Percentiles rank a stretch among this genome's conserved stretches.
phyloP scores from a whole-genome alignment of 2,797 vertebrate genomes.

The Hyperoplus immaculatus region DNA sequence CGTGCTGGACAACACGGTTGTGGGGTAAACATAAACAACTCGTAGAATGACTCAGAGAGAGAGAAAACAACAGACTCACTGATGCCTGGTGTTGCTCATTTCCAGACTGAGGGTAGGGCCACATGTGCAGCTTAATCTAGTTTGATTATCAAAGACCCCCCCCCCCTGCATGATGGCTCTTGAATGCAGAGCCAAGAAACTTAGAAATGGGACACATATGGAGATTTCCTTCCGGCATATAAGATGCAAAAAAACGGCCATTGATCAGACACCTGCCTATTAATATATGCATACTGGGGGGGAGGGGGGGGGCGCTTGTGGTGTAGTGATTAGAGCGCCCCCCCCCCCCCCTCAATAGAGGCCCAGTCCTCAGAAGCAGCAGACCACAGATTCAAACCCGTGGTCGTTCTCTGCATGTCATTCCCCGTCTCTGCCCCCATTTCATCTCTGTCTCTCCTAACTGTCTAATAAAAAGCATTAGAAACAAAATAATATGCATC shows the following conservation, averaged over 20 bases:
- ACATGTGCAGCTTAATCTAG: constrained; percentile 67
- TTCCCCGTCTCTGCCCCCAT: too few relatives aligned
- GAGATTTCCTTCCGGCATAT: constrained; percentile 30
- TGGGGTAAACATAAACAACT: constrained; percentile 74
- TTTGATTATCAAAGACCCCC: constrained; percentile 62
- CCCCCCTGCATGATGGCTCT: constrained; percentile 45
- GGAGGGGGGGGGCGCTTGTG: too few relatives aligned
- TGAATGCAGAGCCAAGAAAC: constrained; percentile 33
- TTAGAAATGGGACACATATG: constrained; percentile 31
- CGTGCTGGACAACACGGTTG: constrained; percentile 56
- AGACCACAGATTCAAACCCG: too few relatives aligned
- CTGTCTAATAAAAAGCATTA: too few relatives aligned
- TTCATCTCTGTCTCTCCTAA: too few relatives aligned
- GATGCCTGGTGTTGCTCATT: constrained; percentile 66
- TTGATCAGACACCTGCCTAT: neutral
- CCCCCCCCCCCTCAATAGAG: too few relatives aligned
- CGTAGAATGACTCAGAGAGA: constrained; percentile 56
- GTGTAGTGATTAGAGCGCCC: too few relatives aligned
- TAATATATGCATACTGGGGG: too few relatives aligned
- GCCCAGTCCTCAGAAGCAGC: too few relatives aligned
- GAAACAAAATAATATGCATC: neutral
- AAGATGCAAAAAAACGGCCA: neutral
- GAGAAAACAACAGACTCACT: constrained; percentile 42
- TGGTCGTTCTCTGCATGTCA: too few relatives aligned
- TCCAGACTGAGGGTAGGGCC: constrained; percentile 48